Evolutionary conservation across 2,797 vertebrate genomes (phyloP).

Genomic region (Helicolenus hilgendorfi): DNA sequence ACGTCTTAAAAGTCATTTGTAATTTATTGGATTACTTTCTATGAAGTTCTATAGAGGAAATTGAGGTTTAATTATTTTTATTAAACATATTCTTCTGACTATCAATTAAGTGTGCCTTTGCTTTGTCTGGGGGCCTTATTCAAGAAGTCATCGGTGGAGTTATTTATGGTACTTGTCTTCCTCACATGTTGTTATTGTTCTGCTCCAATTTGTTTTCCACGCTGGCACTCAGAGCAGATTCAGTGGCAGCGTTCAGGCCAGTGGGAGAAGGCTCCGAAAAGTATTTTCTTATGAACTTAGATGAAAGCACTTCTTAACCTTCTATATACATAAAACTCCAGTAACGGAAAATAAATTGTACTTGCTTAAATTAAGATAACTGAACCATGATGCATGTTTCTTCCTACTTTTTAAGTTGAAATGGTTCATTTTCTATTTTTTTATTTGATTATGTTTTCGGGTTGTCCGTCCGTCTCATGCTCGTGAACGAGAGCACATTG

Average conservation of each 20-base stretch:
- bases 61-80: slow-evolving; percentile 99
- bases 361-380: background rate
- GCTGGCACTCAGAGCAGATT: background rate
- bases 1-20: slow-evolving; percentile 99
- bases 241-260: background rate
- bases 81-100: slow-evolving; percentile 99
- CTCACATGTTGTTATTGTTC: background rate
- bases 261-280: background rate
- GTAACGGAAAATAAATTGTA: background rate
- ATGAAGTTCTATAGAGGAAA: slow-evolving; percentile 99
- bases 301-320: background rate
- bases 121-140: slow-evolving; percentile 30
- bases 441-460: too few relatives aligned
- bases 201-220: background rate
- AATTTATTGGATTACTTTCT: slow-evolving; percentile 99
- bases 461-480: too few relatives aligned
- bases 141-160: background rate
- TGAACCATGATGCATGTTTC: background rate
- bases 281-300: background rate
- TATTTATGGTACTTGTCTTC: background rate
- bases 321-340: background rate
- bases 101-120: slow-evolving; percentile 92
- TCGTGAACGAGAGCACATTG: too few relatives aligned
- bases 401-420: background rate
- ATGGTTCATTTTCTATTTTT: background rate